phyloP scores from a whole-genome alignment of 1,140 invertebrate species.

The Tribolium castaneum region DNA sequence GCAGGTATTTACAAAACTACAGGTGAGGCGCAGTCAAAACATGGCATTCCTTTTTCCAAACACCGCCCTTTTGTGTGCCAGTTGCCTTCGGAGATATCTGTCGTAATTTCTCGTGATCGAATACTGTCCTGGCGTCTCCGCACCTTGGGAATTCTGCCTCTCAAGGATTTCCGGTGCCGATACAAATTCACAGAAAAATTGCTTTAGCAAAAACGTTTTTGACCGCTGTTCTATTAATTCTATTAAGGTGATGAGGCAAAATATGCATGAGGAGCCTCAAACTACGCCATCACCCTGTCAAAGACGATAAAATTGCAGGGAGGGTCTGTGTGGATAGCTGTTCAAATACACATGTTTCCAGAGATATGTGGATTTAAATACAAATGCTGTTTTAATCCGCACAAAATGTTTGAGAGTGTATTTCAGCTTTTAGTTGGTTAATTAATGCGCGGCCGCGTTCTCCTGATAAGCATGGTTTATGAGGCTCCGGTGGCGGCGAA shows the following conservation, averaged over 20 bases:
- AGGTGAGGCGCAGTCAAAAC: constrained; percentile 51
- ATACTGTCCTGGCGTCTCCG: background rate
- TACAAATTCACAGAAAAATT: too few species aligned
- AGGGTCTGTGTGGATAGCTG: constrained; percentile 52
- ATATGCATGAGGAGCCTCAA: constrained; percentile 15
- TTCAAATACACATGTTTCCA: constrained; percentile 57
- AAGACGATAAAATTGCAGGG: constrained; percentile 25
- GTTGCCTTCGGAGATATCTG: constrained; percentile 35
- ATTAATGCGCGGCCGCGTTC: constrained; percentile 55
- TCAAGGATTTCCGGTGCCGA: background rate
- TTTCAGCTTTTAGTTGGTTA: constrained; percentile 55
- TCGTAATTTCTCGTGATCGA: constrained; percentile 30
- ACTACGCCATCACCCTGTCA: constrained; percentile 45
- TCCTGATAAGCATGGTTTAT: constrained; percentile 52
- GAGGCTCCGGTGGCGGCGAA: constrained; percentile 21
- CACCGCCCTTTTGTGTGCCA: constrained; percentile 39
- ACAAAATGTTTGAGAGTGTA: constrained; percentile 52
- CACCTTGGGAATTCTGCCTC: background rate
- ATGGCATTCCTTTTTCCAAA: constrained; percentile 44
- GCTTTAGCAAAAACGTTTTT: too few species aligned
- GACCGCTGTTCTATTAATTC: too few species aligned
- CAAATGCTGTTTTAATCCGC: constrained; percentile 55
- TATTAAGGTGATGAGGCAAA: background rate
- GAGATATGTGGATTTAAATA: constrained; percentile 57
- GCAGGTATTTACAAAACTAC: constrained; percentile 49